Evolutionary conservation across 1,140 invertebrate species (phyloP), one percentile per base, ranked within the genome.

Genomic region (Solen grandis): DNA sequence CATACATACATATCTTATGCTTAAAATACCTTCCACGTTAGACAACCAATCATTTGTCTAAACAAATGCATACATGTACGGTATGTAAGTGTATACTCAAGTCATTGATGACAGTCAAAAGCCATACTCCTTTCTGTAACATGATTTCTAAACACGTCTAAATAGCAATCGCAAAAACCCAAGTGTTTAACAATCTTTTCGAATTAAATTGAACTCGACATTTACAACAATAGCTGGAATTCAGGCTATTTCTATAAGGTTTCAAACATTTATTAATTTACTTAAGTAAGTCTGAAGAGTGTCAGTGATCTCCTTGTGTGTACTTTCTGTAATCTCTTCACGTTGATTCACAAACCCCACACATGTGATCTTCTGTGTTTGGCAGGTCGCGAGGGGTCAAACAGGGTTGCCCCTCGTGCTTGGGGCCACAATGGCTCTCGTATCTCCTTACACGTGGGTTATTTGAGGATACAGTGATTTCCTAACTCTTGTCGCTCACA

Each of bases 401-500:
- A 13, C 46, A 57, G 50, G 74, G 74, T 38, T 46, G 33, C 46
- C 74, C 74, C 41, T 36, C 57, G 22, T 35, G 36, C 60, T 63
- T 22, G 10, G 4, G 62, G 74, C 74, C 41, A 31, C 55, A 66
- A 22, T 33, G 66, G 31, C 62, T 76, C 62, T 19, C 52, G 31
- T 36, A 25, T 76, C 74, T n/a, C 66, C 52, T 76, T 76, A 76
- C 74, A 76, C 22, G 36, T 8, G 54, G 59, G 70, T 74, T 57
- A 74, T 41, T 59, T 55, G 59, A 76, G 54, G 65, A 76, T 76
- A 65, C 41, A 66, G 41, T 50, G 33, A 66, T 76, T 63, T 27
- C 35, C 57, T 55, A 63, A 52, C 62, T 76, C 74, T 55, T 76
- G 74, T 76, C 74, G 66, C 66, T 76, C 74, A 76, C 65, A 76